Conservation (phyloP, 2,113 vertebrate species). For the Rhombomys opimus region DNA sequence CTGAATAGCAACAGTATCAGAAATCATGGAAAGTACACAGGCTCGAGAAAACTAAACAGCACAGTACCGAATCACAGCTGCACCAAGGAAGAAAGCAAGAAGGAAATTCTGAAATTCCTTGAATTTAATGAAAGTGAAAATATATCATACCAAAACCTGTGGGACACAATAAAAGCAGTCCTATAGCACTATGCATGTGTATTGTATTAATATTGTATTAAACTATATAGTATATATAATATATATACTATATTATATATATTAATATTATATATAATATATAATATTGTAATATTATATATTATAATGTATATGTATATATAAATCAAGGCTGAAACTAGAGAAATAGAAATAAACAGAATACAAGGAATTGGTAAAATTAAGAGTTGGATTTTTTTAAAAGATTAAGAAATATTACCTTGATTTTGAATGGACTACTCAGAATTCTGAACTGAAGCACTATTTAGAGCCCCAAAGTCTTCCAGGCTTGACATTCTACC, state of each 20-base stretch:
- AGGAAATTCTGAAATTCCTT: background rate
- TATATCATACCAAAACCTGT: background rate
- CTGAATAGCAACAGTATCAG: background rate
- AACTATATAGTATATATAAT: too few relatives aligned
- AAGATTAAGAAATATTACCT: background rate
- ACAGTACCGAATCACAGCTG: background rate
- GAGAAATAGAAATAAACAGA: background rate
- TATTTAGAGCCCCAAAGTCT: background rate
- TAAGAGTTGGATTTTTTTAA: background rate
- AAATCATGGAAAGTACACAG: background rate
- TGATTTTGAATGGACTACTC: background rate
- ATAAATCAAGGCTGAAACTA: background rate
- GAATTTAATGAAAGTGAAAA: background rate
- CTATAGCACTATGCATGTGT: background rate
- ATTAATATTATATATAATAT: too few relatives aligned
- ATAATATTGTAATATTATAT: too few relatives aligned
- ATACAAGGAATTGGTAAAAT: background rate
- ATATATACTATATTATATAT: too few relatives aligned
- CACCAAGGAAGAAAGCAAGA: background rate
- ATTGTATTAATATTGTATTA: too few relatives aligned
- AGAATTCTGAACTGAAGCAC: background rate
- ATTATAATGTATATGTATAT: too few relatives aligned
- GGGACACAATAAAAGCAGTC: background rate
- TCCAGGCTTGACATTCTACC: background rate
- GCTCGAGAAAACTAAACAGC: background rate